Conservation (phyloP, 2,113 vertebrate genomes). For the Madoqua kirkii region DNA sequence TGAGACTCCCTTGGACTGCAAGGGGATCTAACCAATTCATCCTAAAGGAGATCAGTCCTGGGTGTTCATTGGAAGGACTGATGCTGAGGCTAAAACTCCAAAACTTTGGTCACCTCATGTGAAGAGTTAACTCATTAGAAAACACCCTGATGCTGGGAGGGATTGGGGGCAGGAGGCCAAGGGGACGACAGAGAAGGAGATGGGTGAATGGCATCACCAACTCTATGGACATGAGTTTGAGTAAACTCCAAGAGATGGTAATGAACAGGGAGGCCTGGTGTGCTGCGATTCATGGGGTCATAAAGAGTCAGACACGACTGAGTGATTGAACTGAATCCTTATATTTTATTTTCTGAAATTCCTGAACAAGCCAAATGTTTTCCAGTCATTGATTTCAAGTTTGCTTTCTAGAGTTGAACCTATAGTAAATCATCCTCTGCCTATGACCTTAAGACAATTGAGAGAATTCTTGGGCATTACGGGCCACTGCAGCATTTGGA, state of each 20-base stretch:
- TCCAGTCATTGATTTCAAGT: not conserved
- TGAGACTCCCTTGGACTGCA: not conserved
- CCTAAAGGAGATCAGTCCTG: not conserved
- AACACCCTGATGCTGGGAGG: not conserved
- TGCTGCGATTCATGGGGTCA: not conserved
- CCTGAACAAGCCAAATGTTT: not conserved
- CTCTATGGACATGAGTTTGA: not conserved
- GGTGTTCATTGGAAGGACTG: not conserved
- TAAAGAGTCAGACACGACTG: not conserved
- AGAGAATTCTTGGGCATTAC: not conserved
- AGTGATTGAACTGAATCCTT: not conserved
- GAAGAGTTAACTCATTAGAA: not conserved
- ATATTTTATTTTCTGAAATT: not conserved
- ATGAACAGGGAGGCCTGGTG: not conserved
- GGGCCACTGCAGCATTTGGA: not conserved
- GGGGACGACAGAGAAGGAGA: not conserved
- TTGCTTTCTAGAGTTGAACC: not conserved
- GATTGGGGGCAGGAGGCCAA: not conserved
- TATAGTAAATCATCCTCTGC: not conserved
- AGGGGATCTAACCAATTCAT: not conserved
- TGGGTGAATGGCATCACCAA: not conserved
- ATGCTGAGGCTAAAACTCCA: not conserved
- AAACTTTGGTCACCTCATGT: not conserved
- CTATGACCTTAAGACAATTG: not conserved
- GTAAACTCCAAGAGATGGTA: not conserved